Evolutionary conservation across 2,888 invertebrate genomes (phyloP), one percentile per base, ranked within the genome.

Genomic region (Steinernema carpocapsae): DNA sequence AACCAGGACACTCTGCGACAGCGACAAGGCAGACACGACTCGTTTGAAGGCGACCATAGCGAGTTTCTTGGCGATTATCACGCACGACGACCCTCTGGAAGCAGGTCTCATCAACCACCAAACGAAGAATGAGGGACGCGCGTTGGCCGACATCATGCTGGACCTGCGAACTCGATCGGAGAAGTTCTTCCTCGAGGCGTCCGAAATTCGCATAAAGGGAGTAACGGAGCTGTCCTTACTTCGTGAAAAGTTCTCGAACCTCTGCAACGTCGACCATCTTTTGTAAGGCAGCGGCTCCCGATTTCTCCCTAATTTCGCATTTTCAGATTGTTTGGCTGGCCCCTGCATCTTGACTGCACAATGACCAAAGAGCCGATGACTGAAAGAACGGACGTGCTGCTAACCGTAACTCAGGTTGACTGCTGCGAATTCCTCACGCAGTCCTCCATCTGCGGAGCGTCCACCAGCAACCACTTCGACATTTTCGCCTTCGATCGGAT

Each of bases 401-500:
- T 32, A 1, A 64, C 32, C 1, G 64, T n/a, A 7, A 64, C 26
- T 4, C 64, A 64, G 64, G 6, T 64, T 3, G 64, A 64, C 37
- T 64, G 64, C 32, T 64, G 32, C 32, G 64, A 64, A 26, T 64
- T 32, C 32, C 37, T 64, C 1, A 64, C 32, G 14, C 17, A 26
- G 14, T 32, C 64, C 17, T 64, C 64, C 7, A 64, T 64, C 22
- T 17, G 29, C 14, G 64, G 64, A 29, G 10, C 64, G 4, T 29
- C 64, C 1, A 32, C 24, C 24, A 29, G 32, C 29, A 17, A 6
- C 37, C 64, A 64, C 19, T 64, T 64, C 37, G 64, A 64, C 32
- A 64, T 64, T 17, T 64, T 64, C 64, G 7, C 64, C 17, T 64
- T 64, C 14, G 64, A 64, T n/a, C 6, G n/a, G 4, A 64, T 64